These are phyloP conservation scores for Pangasius mekongensis DNA, from an alignment of 2,797 vertebrate genomes.

Conservation along the genomic window DNA sequence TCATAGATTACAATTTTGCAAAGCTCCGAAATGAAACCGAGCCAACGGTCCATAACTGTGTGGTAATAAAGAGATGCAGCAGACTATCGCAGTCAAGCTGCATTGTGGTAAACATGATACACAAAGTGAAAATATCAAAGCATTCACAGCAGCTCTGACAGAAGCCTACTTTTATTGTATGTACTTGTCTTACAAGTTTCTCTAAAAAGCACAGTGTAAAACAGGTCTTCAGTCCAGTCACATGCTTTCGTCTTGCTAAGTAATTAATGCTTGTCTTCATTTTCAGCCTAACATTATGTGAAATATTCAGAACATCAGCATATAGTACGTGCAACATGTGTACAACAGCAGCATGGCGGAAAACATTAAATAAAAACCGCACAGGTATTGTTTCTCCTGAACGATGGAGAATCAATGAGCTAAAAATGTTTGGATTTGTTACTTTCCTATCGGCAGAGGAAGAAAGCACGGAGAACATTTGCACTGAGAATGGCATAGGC, in stretches of 20 bases:
- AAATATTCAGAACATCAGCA: neutral
- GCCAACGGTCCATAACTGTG: conserved; percentile 55
- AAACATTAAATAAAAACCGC: neutral
- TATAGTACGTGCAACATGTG: neutral
- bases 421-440: neutral
- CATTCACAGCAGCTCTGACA: conserved; percentile 23
- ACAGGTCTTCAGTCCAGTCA: neutral
- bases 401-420: neutral
- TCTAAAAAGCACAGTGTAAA: neutral
- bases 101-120: conserved; percentile 43
- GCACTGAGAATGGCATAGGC: neutral
- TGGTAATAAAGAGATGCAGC: conserved; percentile 37
- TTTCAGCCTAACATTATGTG: neutral
- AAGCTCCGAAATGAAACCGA: conserved; percentile 64
- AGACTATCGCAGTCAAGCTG: conserved; percentile 12
- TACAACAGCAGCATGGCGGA: neutral
- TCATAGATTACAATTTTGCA: conserved; percentile 71
- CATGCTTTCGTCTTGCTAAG: neutral
- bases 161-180: neutral
- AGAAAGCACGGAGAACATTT: neutral
- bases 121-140: conserved; percentile 40
- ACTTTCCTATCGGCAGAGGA: neutral
- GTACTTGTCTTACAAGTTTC: neutral
- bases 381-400: neutral
- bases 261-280: neutral